Evolutionary conservation across 2,888 invertebrate species (phyloP), one percentile per base, ranked within the genome.

Genomic region (Rhingia rostrata): DNA sequence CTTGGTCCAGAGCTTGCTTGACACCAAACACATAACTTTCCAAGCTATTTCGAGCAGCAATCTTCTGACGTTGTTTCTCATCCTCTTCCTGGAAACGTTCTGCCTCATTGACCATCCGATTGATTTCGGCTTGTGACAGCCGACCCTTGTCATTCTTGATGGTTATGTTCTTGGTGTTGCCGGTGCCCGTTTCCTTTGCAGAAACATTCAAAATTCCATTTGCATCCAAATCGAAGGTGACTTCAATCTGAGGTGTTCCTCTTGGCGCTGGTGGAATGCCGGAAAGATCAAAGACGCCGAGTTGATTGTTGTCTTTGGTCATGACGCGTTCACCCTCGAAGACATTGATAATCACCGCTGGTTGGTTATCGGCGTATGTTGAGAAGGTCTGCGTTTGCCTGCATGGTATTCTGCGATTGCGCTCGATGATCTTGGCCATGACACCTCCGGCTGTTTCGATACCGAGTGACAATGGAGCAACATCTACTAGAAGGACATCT

Each of bases 201-300:
- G 95, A 94, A 4, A 97, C 97, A 89, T 96, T 96, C 86, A 98
- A 92, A 91, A 98, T 98, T 90, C 98, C 98, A 92, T 98, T 97
- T 56, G 97, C 97, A 89, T 98, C 97, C 88, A 95, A 94, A 51
- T 88, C 88, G 90, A 96, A 96, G 56, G 95, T 95, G 35, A 96
- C 95, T 90, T 96, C 97, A 92, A 94, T 97, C 92, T 94, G 97
- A 86, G 94, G 97, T 86, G 95, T 97, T 89, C 94, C 98, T 87
- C 94, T 95, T 80, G 94, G 98, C 90, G 96, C 96, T 6, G 98
- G 98, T 2, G 98, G 97, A 89, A 98, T 98, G 47, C 97, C 98
- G 22, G 96, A 96, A 60, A 98, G 93, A 90, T 98, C 98, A 92
- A 98, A 98, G 91, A 97, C 98, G 75, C 98, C 98, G 75, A 98